A percentile compares a stretch with the other conserved stretches of the same genome.
Conservation (phyloP, 2,797 vertebrate species). For the Nyctibius grandis region DNA sequence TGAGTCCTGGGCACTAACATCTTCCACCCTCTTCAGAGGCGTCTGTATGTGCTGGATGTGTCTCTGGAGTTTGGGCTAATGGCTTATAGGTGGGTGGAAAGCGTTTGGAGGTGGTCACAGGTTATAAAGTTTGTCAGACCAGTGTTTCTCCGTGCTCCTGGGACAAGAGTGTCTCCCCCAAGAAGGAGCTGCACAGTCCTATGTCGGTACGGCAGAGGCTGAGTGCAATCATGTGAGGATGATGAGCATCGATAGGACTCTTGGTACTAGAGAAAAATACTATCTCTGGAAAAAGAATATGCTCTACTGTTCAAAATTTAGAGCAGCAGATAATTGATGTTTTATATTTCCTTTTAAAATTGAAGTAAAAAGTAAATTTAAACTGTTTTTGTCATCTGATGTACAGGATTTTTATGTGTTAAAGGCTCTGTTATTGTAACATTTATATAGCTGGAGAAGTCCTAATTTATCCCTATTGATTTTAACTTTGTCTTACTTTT, state of each 20-base stretch:
- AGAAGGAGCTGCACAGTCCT: accelerated
- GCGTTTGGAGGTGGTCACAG: background rate
- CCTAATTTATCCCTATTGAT: conserved; percentile 51
- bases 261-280: background rate
- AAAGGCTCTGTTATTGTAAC: background rate
- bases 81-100: background rate
- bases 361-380: background rate
- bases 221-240: accelerated
- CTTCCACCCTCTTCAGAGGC: background rate
- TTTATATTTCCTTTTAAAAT: background rate
- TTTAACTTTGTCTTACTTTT: conserved; percentile 14
- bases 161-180: background rate
- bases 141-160: background rate
- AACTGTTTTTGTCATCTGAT: conserved; percentile 13
- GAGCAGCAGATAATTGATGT: background rate
- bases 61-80: background rate
- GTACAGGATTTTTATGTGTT: background rate
- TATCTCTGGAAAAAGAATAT: background rate
- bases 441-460: background rate
- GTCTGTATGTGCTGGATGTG: accelerated
- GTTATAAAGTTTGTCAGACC: background rate
- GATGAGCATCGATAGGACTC: background rate
- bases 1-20: too few relatives aligned
- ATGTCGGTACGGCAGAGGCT: background rate
- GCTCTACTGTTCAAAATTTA: background rate